Percentiles rank a stretch among this genome's conserved stretches.
phyloP scores from a whole-genome alignment of 1,140 invertebrate genomes.

The Schmidtea mediterranea region DNA sequence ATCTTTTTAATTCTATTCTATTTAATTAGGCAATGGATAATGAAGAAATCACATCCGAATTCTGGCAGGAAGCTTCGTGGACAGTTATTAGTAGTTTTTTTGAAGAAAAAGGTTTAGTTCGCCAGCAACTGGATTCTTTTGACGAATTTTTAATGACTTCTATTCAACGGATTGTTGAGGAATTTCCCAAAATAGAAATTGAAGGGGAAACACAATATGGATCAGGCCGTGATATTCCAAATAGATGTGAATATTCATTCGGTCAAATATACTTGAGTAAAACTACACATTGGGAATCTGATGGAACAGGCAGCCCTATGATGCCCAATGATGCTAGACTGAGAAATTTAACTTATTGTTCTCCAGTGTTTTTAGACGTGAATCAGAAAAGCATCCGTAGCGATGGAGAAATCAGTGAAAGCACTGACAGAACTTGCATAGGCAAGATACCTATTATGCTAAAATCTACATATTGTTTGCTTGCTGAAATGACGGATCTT shows the following conservation, averaged over 20 bases:
- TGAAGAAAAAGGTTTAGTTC: slow-evolving; percentile 86
- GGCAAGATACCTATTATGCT: slow-evolving; percentile 99
- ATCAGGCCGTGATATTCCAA: slow-evolving; percentile 33
- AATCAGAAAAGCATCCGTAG: slow-evolving; percentile 85
- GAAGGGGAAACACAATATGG: slow-evolving; percentile 88
- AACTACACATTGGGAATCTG: slow-evolving; percentile 97
- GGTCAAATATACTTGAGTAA: slow-evolving; percentile 95
- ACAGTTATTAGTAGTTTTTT: slow-evolving; percentile 97
- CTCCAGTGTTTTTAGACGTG: slow-evolving; percentile 89
- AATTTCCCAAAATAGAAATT: slow-evolving; percentile 79
- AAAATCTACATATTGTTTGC: slow-evolving; percentile 71
- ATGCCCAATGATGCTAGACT: slow-evolving; percentile 92
- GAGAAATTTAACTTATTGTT: slow-evolving; percentile 44
- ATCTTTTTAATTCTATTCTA: too few relatives aligned
- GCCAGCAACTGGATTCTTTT: slow-evolving; percentile 89
- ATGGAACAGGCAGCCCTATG: slow-evolving; percentile 86
- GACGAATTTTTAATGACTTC: slow-evolving; percentile 99
- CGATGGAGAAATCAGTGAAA: slow-evolving; percentile 62
- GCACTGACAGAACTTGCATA: slow-evolving; percentile 87
- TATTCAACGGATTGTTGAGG: slow-evolving; percentile 88
- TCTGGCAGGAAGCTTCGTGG: slow-evolving; percentile 98
- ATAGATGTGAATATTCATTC: too few relatives aligned
- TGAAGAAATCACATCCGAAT: slow-evolving; percentile 62
- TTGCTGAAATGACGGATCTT: slow-evolving; percentile 73
- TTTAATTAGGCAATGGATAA: too few relatives aligned